phyloP scores from a whole-genome alignment of 2,797 vertebrate genomes.

The Hypotaenidia okinawae region DNA sequence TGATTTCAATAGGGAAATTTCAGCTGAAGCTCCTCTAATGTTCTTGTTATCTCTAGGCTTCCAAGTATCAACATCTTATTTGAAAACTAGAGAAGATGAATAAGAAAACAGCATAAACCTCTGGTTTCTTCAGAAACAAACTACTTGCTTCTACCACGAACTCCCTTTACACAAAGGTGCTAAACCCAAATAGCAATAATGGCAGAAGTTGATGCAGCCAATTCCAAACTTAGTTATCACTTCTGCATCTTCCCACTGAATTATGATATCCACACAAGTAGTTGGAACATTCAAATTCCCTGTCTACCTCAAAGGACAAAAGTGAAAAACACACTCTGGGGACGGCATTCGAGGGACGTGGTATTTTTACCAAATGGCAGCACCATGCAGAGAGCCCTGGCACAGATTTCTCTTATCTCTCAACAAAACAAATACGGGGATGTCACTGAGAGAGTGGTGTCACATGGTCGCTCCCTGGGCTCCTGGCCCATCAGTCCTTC shows the following conservation, averaged over 20 bases:
- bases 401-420: constrained; percentile 23
- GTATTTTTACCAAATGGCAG: constrained; percentile 22
- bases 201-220: not conserved
- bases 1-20: not conserved
- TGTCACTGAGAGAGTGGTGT: not conserved
- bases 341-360: rapidly evolving
- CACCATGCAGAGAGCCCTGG: not conserved
- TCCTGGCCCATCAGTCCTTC: not conserved
- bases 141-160: not conserved
- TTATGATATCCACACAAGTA: not conserved
- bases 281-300: not conserved
- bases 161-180: not conserved
- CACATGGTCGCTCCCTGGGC: not conserved
- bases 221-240: not conserved
- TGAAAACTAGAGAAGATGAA: constrained; percentile 13
- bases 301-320: not conserved
- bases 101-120: not conserved
- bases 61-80: not conserved
- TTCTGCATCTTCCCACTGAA: not conserved
- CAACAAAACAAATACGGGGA: not conserved
- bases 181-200: not conserved
- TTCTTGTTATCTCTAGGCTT: not conserved
- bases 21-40: not conserved
- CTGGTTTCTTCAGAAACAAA: not conserved
- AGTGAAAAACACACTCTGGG: not conserved